A percentile compares a stretch with the other conserved stretches of the same genome.
phyloP scores from a whole-genome alignment of 2,113 vertebrate genomes.

The Pterocles orientalis region DNA sequence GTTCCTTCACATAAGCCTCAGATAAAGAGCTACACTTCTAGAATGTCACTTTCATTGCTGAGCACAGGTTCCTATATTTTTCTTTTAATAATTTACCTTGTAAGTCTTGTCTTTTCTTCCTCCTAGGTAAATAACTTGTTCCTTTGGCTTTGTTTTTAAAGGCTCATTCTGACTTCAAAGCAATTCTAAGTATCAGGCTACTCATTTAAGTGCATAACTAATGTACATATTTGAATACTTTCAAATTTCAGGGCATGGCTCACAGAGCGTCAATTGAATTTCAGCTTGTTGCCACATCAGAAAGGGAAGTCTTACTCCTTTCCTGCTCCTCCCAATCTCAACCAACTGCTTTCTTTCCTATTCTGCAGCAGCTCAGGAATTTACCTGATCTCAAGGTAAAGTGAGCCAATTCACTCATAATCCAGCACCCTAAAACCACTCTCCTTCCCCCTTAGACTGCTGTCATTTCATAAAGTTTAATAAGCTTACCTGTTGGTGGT shows the following conservation, averaged over 20 bases:
- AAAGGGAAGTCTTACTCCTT: not conserved
- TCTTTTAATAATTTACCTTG: not conserved
- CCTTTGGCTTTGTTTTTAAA: not conserved
- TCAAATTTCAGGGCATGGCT: not conserved
- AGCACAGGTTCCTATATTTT: not conserved
- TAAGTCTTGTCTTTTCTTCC: not conserved
- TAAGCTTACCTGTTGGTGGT: not conserved
- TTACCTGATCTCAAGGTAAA: not conserved
- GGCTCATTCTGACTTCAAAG: constrained; percentile 32
- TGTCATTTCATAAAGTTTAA: not conserved
- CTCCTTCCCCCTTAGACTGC: not conserved
- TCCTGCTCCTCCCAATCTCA: constrained; percentile 4
- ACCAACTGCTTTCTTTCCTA: not conserved
- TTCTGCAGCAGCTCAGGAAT: not conserved
- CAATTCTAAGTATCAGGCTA: not conserved
- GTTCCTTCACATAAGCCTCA: not conserved
- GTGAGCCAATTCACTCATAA: not conserved
- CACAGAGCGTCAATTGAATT: not conserved
- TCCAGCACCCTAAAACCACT: not conserved
- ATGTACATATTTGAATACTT: constrained; percentile 7
- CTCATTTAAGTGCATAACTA: not conserved
- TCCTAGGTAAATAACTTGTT: not conserved
- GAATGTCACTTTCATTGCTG: not conserved
- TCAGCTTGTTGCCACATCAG: not conserved
- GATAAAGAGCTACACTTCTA: not conserved